These are phyloP conservation scores for Chionodraco myersi DNA, from an alignment of 2,113 vertebrate species.

Conservation along the genomic window DNA sequence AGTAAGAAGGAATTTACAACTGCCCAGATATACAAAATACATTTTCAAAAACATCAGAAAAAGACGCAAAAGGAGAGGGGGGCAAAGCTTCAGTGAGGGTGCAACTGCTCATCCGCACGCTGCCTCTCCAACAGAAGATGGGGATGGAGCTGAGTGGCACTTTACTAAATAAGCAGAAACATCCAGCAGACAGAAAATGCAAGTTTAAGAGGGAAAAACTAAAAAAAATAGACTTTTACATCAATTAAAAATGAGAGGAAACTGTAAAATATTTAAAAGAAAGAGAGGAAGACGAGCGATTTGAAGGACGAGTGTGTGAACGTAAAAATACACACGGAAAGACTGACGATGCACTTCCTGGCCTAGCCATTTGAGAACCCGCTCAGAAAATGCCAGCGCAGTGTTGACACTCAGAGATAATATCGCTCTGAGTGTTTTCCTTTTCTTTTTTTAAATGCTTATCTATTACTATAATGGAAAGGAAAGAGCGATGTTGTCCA, in stretches of 20 bases:
- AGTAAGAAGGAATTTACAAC: constrained; percentile 46
- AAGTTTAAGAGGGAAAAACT: background rate
- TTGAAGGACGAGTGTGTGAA: background rate
- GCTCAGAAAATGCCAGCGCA: constrained; percentile 12
- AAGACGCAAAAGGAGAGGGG: constrained; percentile 8
- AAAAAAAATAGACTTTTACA: background rate
- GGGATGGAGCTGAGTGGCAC: constrained; percentile 15
- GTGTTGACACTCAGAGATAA: background rate
- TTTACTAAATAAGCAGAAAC: background rate
- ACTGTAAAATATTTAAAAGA: background rate
- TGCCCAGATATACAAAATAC: constrained; percentile 17
- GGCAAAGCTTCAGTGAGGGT: background rate
- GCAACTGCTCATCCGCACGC: background rate
- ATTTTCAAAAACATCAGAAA: background rate
- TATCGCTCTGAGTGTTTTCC: background rate
- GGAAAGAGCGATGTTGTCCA: background rate
- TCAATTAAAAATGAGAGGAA: constrained; percentile 19
- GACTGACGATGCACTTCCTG: constrained; percentile 7
- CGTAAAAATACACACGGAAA: background rate
- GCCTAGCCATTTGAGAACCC: background rate
- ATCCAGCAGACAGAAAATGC: background rate
- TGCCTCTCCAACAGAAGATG: constrained; percentile 6
- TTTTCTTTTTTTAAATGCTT: background rate
- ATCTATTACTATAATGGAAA: background rate
- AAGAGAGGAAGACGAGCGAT: background rate